These are phyloP conservation scores for Dendronephthya gigantea DNA, from an alignment of 64 coral and sea anemone species.

Conservation along the genomic window DNA sequence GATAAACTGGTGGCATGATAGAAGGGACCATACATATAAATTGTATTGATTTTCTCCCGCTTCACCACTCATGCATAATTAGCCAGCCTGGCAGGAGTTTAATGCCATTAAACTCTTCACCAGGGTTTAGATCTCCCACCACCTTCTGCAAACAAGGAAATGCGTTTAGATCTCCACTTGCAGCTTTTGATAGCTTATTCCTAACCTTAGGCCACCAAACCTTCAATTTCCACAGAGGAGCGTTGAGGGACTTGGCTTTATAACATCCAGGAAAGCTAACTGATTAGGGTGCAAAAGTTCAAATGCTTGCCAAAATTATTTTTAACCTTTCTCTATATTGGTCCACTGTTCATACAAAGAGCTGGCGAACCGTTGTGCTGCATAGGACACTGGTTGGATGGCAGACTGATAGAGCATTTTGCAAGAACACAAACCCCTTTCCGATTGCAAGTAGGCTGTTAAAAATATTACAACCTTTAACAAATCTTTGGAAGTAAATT, in stretches of 20 bases:
- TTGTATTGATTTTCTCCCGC: too few relatives aligned
- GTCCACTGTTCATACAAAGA: background rate
- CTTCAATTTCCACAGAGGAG: background rate
- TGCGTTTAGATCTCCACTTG: background rate
- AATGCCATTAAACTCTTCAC: background rate
- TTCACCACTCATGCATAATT: background rate
- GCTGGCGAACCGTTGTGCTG: background rate
- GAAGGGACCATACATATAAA: constrained; percentile 43
- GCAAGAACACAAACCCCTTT: background rate
- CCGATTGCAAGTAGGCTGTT: background rate
- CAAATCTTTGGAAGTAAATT: background rate
- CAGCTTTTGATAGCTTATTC: background rate
- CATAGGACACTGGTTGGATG: background rate
- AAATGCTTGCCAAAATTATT: background rate
- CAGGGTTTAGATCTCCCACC: background rate
- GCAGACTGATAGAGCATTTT: background rate
- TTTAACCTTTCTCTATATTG: background rate
- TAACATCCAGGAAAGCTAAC: background rate
- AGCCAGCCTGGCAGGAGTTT: background rate
- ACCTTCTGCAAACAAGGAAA: background rate
- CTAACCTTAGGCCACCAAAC: background rate
- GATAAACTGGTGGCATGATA: constrained; percentile 43
- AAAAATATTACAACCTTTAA: background rate
- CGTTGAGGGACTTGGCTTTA: background rate
- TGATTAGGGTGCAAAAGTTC: background rate